Evolutionary conservation across 2,888 invertebrate species (phyloP).

Genomic region (Cheilosia vernalis): DNA sequence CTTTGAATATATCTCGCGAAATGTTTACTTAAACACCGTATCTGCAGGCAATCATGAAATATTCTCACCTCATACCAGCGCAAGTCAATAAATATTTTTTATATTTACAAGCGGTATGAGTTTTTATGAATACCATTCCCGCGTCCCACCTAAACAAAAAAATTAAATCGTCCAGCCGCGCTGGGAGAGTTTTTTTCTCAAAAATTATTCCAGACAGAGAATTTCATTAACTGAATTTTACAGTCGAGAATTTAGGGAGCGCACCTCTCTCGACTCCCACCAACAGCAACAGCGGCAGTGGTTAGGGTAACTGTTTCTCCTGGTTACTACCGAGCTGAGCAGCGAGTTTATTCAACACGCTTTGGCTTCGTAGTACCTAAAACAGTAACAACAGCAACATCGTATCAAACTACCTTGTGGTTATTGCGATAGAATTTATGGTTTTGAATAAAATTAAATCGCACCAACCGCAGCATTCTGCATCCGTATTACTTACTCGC

Average conservation of each 20-base stretch:
- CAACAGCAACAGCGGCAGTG: constrained; percentile 11
- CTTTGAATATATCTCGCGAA: too few species aligned
- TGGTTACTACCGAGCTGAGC: too few species aligned
- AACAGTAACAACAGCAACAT: background rate
- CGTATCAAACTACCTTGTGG: constrained; percentile 51
- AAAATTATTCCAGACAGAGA: constrained; percentile 36
- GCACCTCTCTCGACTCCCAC: background rate
- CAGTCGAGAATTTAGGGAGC: constrained; percentile 31
- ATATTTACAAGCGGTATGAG: too few species aligned
- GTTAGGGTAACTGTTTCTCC: too few species aligned
- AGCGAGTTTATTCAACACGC: too few species aligned
- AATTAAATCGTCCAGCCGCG: constrained; percentile 50
- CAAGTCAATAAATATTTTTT: too few species aligned
- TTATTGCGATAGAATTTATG: constrained; percentile 65
- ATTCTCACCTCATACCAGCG: too few species aligned
- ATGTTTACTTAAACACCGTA: too few species aligned
- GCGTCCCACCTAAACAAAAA: constrained; percentile 1
- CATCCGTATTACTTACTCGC: constrained; percentile 11
- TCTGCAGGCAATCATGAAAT: too few species aligned
- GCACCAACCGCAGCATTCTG: constrained; percentile 43
- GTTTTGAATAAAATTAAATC: constrained; percentile 58
- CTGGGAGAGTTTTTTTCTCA: constrained; percentile 32
- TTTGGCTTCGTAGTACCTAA: too few species aligned
- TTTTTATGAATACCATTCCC: background rate
- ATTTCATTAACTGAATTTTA: constrained; percentile 62